Percentiles rank a stretch among this genome's conserved stretches.
phyloP scores from a whole-genome alignment of 1,140 invertebrate genomes.

The Stegodyphus dumicola region DNA sequence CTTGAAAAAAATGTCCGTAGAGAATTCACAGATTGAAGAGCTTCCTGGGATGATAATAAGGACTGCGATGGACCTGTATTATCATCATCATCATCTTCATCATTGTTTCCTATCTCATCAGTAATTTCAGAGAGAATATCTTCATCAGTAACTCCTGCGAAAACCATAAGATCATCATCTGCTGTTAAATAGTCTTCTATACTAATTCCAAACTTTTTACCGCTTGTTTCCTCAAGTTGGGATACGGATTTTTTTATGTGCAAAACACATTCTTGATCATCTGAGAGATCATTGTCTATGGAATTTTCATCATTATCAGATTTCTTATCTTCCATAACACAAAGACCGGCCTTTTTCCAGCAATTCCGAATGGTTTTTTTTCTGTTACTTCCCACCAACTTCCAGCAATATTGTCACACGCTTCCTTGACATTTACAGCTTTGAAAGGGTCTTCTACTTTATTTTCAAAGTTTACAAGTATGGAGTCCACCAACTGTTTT shows the following conservation, averaged over 20 bases:
- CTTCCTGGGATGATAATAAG: too few relatives aligned
- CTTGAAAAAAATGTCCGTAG: too few relatives aligned
- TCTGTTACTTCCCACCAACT: too few relatives aligned
- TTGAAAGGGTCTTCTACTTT: conserved; percentile 15
- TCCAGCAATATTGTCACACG: too few relatives aligned
- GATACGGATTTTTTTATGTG: conserved; percentile 1
- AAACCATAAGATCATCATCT: neutral
- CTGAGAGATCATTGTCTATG: neutral
- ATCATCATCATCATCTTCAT: too few relatives aligned
- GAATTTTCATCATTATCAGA: conserved; percentile 15
- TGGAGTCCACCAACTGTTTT: too few relatives aligned
- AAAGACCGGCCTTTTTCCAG: conserved; percentile 10
- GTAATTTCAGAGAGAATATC: too few relatives aligned
- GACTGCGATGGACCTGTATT: too few relatives aligned
- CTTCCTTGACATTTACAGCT: conserved; percentile 6
- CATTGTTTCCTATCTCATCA: too few relatives aligned
- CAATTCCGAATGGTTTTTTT: conserved; percentile 13
- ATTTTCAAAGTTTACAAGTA: conserved; percentile 15
- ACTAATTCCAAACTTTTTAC: conserved; percentile 2
- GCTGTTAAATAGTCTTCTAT: conserved; percentile 7
- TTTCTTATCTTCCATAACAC: neutral
- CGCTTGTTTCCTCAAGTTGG: conserved; percentile 6
- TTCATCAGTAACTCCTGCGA: too few relatives aligned
- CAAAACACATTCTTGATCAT: neutral
- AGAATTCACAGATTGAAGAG: too few relatives aligned